These are phyloP conservation scores for Gephyroberyx darwinii DNA, from an alignment of 2,797 vertebrate genomes.

Conservation along the genomic window DNA sequence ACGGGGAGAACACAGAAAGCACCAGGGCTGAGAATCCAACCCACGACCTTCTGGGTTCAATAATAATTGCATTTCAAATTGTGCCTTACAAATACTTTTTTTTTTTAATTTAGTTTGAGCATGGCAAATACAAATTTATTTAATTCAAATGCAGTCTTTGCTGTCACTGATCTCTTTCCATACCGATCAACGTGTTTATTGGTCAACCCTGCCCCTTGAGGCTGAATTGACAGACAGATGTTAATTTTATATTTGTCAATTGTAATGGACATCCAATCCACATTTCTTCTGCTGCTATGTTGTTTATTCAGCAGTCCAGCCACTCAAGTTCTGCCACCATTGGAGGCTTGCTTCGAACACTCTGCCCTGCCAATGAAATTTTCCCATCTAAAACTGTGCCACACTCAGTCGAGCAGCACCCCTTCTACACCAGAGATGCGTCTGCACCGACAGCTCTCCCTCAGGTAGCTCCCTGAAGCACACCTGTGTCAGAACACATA, in stretches of 20 bases:
- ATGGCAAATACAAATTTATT: too few species aligned
- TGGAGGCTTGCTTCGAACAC: conserved; percentile 72
- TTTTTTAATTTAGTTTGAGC: too few species aligned
- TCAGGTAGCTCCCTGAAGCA: conserved; percentile 78
- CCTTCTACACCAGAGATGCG: conserved; percentile 87
- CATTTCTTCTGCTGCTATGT: conserved; percentile 14
- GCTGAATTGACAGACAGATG: neutral
- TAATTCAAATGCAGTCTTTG: too few species aligned
- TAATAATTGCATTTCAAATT: too few species aligned
- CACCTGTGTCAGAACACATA: neutral
- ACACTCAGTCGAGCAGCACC: conserved; percentile 80
- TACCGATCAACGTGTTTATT: neutral
- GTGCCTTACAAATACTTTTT: too few species aligned
- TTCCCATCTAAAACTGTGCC: conserved; percentile 70
- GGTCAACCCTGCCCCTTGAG: neutral
- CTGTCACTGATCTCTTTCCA: too few species aligned
- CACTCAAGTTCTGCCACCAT: conserved; percentile 75
- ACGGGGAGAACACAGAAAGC: too few species aligned
- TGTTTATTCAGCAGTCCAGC: conserved; percentile 76
- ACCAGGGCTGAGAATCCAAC: too few species aligned
- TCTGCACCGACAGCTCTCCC: conserved; percentile 82
- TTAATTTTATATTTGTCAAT: neutral
- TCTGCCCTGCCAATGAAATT: conserved; percentile 65
- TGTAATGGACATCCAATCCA: neutral
- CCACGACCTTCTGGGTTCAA: too few species aligned